Evolutionary conservation across 2,888 invertebrate species (phyloP).

Genomic region (Agrilus mali): DNA sequence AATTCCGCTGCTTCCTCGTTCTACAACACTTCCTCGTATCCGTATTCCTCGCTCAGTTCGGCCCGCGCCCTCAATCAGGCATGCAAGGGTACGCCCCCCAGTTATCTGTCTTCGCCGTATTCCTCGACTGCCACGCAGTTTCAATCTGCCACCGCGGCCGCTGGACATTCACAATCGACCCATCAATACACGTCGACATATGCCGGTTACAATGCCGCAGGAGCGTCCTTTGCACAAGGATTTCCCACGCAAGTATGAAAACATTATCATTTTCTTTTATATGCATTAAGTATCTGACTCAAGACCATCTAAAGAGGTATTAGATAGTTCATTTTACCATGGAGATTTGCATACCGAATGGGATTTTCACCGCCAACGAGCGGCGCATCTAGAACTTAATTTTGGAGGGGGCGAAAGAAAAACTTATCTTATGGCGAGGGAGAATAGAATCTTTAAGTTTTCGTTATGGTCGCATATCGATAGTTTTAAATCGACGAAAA

Average conservation of each 20-base stretch:
- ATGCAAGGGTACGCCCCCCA: conserved; percentile 42
- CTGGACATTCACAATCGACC: conserved; percentile 36
- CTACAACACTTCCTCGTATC: conserved; percentile 31
- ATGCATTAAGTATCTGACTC: no score
- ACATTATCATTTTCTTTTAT: not conserved
- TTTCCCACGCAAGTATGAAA: conserved; percentile 42
- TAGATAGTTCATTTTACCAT: no score
- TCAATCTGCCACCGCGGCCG: conserved; percentile 23
- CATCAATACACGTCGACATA: conserved; percentile 32
- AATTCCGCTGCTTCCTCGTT: conserved; percentile 26
- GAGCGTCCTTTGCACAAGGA: conserved; percentile 41
- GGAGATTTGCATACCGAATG: no score
- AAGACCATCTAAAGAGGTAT: no score
- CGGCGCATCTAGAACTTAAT: no score
- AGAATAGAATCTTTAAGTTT: no score
- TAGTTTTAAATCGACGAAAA: no score
- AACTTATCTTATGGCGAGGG: no score
- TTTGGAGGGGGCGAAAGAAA: no score
- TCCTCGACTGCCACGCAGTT: conserved; percentile 31
- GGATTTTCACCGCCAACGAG: no score
- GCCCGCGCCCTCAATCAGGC: conserved; percentile 34
- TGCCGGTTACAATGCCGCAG: conserved; percentile 38
- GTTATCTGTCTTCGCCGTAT: conserved; percentile 35
- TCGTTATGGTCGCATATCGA: no score
- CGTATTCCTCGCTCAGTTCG: conserved; percentile 34